phyloP scores from a whole-genome alignment of 2,888 invertebrate genomes.

The Xestia sexstrigata region DNA sequence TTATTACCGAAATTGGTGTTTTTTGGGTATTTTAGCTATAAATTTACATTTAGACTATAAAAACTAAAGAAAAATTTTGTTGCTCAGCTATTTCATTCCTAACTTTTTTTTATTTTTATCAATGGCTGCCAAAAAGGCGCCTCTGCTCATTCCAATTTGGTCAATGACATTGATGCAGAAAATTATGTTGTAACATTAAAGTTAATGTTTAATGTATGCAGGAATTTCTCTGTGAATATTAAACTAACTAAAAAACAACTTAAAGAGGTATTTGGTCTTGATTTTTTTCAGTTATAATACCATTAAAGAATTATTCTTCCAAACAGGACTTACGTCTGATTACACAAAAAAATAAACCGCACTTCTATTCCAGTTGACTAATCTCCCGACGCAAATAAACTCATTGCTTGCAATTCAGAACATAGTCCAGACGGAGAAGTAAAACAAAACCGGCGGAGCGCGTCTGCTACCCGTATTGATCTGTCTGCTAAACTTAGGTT shows the following conservation, averaged over 20 bases:
- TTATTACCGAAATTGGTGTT: background rate
- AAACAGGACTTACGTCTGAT: constrained; percentile 6
- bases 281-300: background rate
- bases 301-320: background rate
- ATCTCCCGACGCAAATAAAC: constrained; percentile 61
- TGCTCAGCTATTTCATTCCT: background rate
- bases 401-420: constrained; percentile 59
- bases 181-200: constrained; percentile 15
- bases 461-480: constrained; percentile 67
- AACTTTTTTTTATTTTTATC: constrained; percentile 6
- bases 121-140: background rate
- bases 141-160: constrained; percentile 18
- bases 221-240: background rate
- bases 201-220: constrained; percentile 13
- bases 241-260: background rate
- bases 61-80: background rate
- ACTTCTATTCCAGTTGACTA: constrained; percentile 40
- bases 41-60: background rate
- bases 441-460: constrained; percentile 64
- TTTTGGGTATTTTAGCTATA: background rate
- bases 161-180: constrained; percentile 17
- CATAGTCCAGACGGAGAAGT: constrained; percentile 61
- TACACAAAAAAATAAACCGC: constrained; percentile 34
- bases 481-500: constrained; percentile 63
- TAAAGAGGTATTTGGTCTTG: background rate